These are phyloP conservation scores for Ennomos quercinarius DNA, from an alignment of 2,888 invertebrate species.

Conservation along the genomic window DNA sequence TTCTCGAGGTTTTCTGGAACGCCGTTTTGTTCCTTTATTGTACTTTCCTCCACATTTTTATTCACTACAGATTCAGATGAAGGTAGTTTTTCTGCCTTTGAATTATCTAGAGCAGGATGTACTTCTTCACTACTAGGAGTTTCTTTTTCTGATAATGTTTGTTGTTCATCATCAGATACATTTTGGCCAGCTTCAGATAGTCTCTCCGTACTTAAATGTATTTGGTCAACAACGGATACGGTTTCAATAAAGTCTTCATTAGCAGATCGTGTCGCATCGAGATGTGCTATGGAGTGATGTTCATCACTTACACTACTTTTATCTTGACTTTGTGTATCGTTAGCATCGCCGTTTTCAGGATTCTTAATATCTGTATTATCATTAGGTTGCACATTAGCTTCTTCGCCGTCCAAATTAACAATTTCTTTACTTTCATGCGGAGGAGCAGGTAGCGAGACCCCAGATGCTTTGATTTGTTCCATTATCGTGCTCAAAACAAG, in stretches of 20 bases:
- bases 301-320: background rate
- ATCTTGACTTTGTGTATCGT: background rate
- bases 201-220: background rate
- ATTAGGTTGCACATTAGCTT: background rate
- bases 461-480: conserved; percentile 28
- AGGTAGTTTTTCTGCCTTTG: background rate
- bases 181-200: background rate
- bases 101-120: background rate
- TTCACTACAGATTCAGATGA: background rate
- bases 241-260: background rate
- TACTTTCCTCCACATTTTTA: background rate
- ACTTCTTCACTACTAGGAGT: background rate
- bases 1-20: background rate
- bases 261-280: background rate
- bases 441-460: conserved; percentile 17
- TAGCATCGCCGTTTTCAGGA: background rate
- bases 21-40: background rate
- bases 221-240: background rate
- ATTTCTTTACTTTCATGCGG: conserved; percentile 8
- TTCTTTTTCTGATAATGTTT: background rate
- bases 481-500: conserved; percentile 24
- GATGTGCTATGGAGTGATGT: background rate
- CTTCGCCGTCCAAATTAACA: conserved; percentile 13
- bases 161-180: background rate
- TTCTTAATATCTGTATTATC: background rate